Conservation (phyloP, 2,113 vertebrate species). For the Microcebus griseorufus region DNA sequence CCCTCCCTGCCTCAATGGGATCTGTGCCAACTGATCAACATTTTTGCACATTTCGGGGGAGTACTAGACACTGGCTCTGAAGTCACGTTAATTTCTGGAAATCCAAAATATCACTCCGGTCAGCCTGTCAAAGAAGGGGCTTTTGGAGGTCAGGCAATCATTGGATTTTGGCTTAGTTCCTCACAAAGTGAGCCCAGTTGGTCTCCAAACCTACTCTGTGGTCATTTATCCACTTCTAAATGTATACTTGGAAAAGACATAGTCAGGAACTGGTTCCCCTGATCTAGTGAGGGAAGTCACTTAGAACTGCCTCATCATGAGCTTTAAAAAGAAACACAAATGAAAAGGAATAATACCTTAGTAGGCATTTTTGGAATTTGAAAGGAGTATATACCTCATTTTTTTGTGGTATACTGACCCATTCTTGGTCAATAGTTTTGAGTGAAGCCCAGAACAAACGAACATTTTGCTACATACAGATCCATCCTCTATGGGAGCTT, state of each 20-base stretch:
- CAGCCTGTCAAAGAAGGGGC: background rate
- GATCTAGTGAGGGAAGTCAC: background rate
- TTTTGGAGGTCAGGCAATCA: background rate
- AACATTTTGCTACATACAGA: background rate
- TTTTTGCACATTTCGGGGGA: background rate
- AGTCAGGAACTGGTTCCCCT: background rate
- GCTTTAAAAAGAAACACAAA: too few species aligned
- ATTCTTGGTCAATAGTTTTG: background rate
- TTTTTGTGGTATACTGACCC: background rate
- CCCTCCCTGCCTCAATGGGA: background rate
- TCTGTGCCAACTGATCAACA: rapidly evolving
- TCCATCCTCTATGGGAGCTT: background rate
- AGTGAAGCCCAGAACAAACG: background rate
- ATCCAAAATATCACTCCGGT: background rate
- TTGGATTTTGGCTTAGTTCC: background rate
- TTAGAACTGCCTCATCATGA: background rate
- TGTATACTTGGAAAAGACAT: background rate
- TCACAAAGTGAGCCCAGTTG: background rate
- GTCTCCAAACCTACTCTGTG: background rate
- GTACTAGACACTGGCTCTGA: background rate
- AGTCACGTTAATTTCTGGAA: background rate
- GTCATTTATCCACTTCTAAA: background rate
- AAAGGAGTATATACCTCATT: background rate
- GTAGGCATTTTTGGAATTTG: background rate
- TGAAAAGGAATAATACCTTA: background rate